phyloP scores from a whole-genome alignment of 2,113 vertebrate genomes.

The Tapirus terrestris region DNA sequence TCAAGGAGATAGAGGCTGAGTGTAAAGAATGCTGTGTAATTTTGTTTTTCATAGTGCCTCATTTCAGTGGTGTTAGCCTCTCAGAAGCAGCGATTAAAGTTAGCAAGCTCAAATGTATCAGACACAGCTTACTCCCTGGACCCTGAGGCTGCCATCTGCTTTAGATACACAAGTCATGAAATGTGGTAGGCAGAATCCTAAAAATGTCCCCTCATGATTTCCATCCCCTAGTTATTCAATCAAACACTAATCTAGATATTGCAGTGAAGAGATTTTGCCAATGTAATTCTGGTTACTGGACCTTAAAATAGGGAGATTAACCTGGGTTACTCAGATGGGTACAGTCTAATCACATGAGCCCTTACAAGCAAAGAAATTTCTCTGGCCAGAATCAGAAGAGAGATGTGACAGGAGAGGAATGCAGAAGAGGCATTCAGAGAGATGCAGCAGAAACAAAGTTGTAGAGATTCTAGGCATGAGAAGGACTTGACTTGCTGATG shows the following conservation, averaged over 20 bases:
- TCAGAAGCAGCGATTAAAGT: neutral
- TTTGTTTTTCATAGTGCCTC: neutral
- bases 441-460: neutral
- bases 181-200: neutral
- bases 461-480: neutral
- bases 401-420: neutral
- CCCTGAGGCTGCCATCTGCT: neutral
- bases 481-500: neutral
- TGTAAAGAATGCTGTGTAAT: neutral
- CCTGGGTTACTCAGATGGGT: neutral
- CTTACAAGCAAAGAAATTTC: neutral
- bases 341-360: neutral
- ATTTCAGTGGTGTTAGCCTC: neutral
- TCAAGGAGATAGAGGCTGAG: neutral
- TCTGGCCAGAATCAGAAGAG: conserved; percentile 13
- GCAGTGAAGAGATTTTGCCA: neutral
- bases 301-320: neutral
- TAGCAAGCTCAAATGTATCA: conserved; percentile 7
- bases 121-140: neutral
- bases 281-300: neutral
- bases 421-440: neutral
- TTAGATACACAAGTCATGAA: neutral
- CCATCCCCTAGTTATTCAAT: neutral
- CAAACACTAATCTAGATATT: neutral
- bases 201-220: neutral